Conservation (phyloP, 2,888 invertebrate species). For the Camponotus fellah region DNA sequence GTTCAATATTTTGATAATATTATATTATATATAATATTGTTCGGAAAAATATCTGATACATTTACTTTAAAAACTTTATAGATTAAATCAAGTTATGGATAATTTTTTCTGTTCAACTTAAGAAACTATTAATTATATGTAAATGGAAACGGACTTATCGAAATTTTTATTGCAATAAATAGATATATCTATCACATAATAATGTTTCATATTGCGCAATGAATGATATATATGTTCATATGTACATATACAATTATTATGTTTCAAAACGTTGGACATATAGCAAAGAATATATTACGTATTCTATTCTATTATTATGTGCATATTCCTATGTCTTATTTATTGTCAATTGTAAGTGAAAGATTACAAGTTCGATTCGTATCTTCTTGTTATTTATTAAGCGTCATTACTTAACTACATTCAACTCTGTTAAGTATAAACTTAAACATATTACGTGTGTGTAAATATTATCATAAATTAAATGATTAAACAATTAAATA, state of each 20-base stretch:
- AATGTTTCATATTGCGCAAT: not conserved
- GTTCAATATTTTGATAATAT: not conserved
- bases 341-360: conserved; percentile 46
- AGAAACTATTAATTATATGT: not conserved
- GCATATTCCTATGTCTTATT: conserved; percentile 13
- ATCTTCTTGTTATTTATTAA: conserved; percentile 5
- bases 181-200: conserved; percentile 40
- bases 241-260: not conserved
- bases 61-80: not conserved
- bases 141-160: conserved; percentile 7
- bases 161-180: conserved; percentile 58
- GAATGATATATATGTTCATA: not conserved
- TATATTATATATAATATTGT: not conserved
- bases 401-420: conserved; percentile 4
- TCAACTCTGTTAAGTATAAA: not conserved
- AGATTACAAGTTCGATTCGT: not conserved
- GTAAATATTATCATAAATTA: conserved; percentile 6
- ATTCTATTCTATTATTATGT: conserved; percentile 1
- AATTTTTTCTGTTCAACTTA: not conserved
- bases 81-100: not conserved
- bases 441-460: not conserved
- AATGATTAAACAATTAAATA: conserved; percentile 1
- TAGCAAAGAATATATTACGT: conserved; percentile 8
- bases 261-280: conserved; percentile 33
- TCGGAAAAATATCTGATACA: not conserved